Conservation (phyloP, 1,140 invertebrate species). For the Trichogramma pretiosum region DNA sequence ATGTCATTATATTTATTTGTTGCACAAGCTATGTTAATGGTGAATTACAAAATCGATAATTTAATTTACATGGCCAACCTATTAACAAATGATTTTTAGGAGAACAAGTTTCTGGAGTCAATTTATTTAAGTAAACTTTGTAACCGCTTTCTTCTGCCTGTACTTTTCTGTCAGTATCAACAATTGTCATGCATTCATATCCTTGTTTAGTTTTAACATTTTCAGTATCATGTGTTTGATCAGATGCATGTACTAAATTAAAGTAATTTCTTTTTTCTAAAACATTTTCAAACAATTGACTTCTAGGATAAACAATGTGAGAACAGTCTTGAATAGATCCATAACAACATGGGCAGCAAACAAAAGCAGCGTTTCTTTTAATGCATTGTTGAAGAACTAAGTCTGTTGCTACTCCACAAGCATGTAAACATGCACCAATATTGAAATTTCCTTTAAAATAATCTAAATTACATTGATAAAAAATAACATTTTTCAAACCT, state of each 20-base stretch:
- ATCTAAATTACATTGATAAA: constrained; percentile 81
- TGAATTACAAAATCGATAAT: no score
- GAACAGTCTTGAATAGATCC: constrained; percentile 70
- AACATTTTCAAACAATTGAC: constrained; percentile 46
- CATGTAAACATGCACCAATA: constrained; percentile 78
- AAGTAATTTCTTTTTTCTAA: constrained; percentile 57
- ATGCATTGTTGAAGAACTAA: constrained; percentile 81
- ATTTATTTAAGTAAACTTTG: constrained; percentile 61
- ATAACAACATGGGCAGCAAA: constrained; percentile 92
- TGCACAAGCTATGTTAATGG: no score
- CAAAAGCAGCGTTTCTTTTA: constrained; percentile 66
- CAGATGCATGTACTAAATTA: constrained; percentile 77
- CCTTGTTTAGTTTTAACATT: constrained; percentile 65
- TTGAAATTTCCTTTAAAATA: constrained; percentile 72
- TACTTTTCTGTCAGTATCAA: constrained; percentile 76
- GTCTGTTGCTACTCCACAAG: constrained; percentile 90
- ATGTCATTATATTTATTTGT: no score
- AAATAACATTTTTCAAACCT: constrained; percentile 63
- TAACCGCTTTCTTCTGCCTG: constrained; percentile 69
- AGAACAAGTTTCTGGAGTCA: constrained; percentile 73
- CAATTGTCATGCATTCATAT: constrained; percentile 72
- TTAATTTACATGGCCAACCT: no score
- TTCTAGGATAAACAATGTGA: constrained; percentile 66
- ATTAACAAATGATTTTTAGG: constrained; percentile 91
- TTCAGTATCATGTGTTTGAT: constrained; percentile 73